Percentiles rank a stretch among this genome's conserved stretches.
Evolutionary conservation across 2,888 invertebrate species (phyloP).

Genomic region (Meganola albula): DNA sequence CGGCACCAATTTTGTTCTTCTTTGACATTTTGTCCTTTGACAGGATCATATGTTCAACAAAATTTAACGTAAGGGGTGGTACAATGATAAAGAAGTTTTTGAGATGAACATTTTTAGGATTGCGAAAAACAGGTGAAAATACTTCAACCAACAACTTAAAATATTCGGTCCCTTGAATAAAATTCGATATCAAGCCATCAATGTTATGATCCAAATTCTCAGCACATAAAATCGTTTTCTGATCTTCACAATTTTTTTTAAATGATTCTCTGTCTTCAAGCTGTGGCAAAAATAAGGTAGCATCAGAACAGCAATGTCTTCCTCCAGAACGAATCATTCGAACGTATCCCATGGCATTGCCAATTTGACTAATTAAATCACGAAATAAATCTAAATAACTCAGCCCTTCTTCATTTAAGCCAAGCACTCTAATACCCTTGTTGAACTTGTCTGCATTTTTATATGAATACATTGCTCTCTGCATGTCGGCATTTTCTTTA

Average conservation of each 20-base stretch:
- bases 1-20: slow-evolving; percentile 90
- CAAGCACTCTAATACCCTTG: slow-evolving; percentile 91
- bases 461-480: slow-evolving; percentile 87
- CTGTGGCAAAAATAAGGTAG: slow-evolving; percentile 92
- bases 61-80: slow-evolving; percentile 95
- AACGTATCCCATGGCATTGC: slow-evolving; percentile 97
- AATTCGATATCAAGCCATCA: slow-evolving; percentile 86
- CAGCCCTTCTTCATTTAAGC: slow-evolving; percentile 86
- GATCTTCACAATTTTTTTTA: slow-evolving; percentile 78
- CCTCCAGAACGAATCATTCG: slow-evolving; percentile 96
- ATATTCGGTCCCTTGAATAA: slow-evolving; percentile 92
- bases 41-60: slow-evolving; percentile 93
- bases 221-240: slow-evolving; percentile 80
- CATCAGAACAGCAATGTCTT: slow-evolving; percentile 93
- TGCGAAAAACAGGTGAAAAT: slow-evolving; percentile 92
- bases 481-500: slow-evolving; percentile 82
- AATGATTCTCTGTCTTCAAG: slow-evolving; percentile 80
- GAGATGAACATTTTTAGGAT: slow-evolving; percentile 91
- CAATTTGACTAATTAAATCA: slow-evolving; percentile 94
- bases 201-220: slow-evolving; percentile 87
- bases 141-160: slow-evolving; percentile 94
- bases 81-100: slow-evolving; percentile 95
- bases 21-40: slow-evolving; percentile 96
- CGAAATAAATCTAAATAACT: slow-evolving; percentile 96
- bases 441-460: slow-evolving; percentile 96